A percentile compares a stretch with the other conserved stretches of the same genome.
phyloP scores from a whole-genome alignment of 2,797 vertebrate species.

The Enteromius unitaeniatus region DNA sequence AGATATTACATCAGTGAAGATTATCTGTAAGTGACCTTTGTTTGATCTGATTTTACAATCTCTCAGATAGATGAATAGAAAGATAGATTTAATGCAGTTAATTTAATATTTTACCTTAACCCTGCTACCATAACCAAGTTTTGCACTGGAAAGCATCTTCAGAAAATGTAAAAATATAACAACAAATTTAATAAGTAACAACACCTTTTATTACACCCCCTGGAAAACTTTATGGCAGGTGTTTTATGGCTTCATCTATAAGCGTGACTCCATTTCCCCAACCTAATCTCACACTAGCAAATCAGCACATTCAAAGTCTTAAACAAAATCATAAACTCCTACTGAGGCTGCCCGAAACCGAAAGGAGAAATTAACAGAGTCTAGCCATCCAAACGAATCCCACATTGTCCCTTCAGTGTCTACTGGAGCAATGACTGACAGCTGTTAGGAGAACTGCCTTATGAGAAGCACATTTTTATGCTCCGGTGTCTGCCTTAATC shows the following conservation, averaged over 20 bases:
- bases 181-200: conserved; percentile 8
- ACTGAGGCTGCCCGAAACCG: conserved; percentile 12
- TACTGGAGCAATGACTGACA: conserved; percentile 44
- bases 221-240: conserved; percentile 6
- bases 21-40: conserved; percentile 14
- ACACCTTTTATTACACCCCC: not conserved
- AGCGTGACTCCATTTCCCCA: conserved; percentile 26
- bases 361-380: conserved; percentile 14
- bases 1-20: conserved; percentile 66
- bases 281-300: conserved; percentile 31
- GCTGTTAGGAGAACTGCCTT: conserved; percentile 41
- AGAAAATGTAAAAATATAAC: not conserved
- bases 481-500: conserved; percentile 44
- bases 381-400: conserved; percentile 28
- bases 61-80: not conserved
- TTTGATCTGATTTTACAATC: conserved; percentile 26
- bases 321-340: conserved; percentile 38
- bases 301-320: conserved; percentile 32
- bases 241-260: conserved; percentile 66
- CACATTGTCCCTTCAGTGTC: conserved; percentile 28
- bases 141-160: not conserved
- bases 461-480: conserved; percentile 40
- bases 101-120: not conserved
- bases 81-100: not conserved
- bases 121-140: not conserved